phyloP scores from a whole-genome alignment of 2,797 vertebrate genomes.

The Heliangelus exortis region DNA sequence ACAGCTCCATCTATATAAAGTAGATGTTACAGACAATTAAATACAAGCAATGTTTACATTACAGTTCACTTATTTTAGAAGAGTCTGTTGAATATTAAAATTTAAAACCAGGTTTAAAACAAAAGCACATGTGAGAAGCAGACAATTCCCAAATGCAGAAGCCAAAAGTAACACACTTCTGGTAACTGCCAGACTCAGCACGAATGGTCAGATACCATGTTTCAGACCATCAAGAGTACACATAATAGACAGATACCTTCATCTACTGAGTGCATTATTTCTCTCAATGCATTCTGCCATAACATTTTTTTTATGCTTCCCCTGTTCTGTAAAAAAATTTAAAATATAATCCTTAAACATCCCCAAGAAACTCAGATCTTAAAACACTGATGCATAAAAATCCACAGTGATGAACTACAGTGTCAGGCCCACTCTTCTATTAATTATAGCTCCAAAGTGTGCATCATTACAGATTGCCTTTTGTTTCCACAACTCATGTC shows the following conservation, averaged over 20 bases:
- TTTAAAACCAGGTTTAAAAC: neutral
- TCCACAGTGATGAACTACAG: neutral
- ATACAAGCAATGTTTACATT: neutral
- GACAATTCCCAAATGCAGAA: neutral
- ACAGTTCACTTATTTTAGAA: neutral
- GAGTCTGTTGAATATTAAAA: neutral
- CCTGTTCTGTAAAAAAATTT: too few species aligned
- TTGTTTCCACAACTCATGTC: neutral
- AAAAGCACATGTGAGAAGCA: neutral
- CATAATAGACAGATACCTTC: neutral
- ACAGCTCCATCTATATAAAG: constrained; percentile 71
- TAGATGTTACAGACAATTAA: constrained; percentile 4
- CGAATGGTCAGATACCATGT: neutral
- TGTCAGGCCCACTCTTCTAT: neutral
- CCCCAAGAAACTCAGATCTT: neutral
- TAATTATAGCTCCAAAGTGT: neutral
- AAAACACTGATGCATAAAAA: neutral
- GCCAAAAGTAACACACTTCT: neutral
- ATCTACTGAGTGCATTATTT: neutral
- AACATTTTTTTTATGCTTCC: neutral
- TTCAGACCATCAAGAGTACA: neutral
- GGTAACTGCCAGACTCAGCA: neutral
- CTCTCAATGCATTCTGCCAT: neutral
- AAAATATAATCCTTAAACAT: too few species aligned
- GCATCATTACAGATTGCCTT: neutral